Percentiles rank a stretch among this genome's conserved stretches.
Conservation (phyloP, 2,113 vertebrate genomes). For the Casuarius casuarius region DNA sequence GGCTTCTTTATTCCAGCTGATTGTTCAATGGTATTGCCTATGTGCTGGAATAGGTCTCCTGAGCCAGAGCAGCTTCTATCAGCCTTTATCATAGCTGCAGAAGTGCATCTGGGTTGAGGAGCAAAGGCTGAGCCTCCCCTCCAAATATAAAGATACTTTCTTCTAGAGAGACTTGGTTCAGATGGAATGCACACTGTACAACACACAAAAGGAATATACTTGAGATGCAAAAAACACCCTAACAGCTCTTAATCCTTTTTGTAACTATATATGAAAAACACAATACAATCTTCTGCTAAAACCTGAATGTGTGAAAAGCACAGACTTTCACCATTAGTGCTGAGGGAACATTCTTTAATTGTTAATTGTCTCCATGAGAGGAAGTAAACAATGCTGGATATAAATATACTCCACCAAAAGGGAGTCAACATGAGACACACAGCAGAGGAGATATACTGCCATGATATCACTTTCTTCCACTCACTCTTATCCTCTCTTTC, state of each 20-base stretch:
- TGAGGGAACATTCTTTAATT: neutral
- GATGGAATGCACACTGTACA: neutral
- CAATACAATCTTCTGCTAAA: neutral
- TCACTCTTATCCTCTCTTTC: neutral
- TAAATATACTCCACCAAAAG: neutral
- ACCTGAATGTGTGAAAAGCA: neutral
- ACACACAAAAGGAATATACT: neutral
- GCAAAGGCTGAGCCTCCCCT: neutral
- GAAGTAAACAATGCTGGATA: neutral
- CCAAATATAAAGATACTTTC: neutral
- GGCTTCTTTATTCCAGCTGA: neutral
- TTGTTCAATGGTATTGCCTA: neutral
- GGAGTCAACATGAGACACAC: neutral
- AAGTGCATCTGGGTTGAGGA: neutral
- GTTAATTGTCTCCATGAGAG: neutral
- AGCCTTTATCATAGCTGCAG: neutral
- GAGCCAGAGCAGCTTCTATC: neutral
- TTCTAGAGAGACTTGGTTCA: neutral
- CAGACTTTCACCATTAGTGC: neutral
- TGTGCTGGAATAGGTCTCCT: neutral
- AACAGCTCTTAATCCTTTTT: neutral
- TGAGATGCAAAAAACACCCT: neutral
- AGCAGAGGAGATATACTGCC: neutral
- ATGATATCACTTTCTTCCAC: neutral
- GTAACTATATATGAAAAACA: neutral